phyloP scores from a whole-genome alignment of 2,113 vertebrate species.

The Taurulus bubalis region DNA sequence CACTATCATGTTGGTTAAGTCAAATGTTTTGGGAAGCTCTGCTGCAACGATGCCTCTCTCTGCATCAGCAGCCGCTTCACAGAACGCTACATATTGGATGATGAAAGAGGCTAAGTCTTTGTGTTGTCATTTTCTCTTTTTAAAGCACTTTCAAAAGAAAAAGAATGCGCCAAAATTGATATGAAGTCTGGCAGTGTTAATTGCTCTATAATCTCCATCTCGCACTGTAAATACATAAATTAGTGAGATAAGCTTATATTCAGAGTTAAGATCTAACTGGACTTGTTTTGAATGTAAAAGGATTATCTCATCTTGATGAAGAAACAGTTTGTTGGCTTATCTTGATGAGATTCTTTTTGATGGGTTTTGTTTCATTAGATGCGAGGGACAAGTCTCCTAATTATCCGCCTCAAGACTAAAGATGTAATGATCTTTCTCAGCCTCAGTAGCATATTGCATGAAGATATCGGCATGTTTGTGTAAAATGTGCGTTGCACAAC shows the following conservation, averaged over 20 bases:
- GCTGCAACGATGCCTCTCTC: slow-evolving; percentile 8
- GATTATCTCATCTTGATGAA: slow-evolving; percentile 21
- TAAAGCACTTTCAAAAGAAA: slow-evolving; percentile 30
- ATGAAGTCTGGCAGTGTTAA: slow-evolving; percentile 25
- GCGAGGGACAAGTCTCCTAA: background rate
- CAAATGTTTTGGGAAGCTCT: slow-evolving; percentile 39
- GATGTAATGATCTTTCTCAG: background rate
- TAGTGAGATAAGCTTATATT: slow-evolving; percentile 40
- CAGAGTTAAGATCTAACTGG: slow-evolving; percentile 31
- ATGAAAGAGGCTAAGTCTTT: slow-evolving; percentile 28
- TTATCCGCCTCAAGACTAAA: slow-evolving; percentile 10
- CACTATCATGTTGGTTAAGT: slow-evolving; percentile 48
- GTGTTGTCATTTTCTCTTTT: slow-evolving; percentile 24
- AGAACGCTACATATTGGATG: background rate
- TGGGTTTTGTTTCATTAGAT: slow-evolving; percentile 32
- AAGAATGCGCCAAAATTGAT: slow-evolving; percentile 15
- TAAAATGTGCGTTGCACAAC: background rate
- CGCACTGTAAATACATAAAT: slow-evolving; percentile 8
- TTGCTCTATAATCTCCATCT: slow-evolving; percentile 36
- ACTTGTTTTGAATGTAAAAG: slow-evolving; percentile 38
- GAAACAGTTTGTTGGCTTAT: slow-evolving; percentile 13
- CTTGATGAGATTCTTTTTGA: background rate
- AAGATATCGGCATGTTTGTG: background rate
- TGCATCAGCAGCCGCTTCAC: slow-evolving; percentile 3
- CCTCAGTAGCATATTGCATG: background rate